Base-by-base conservation (phyloP, 2,113 vertebrate species). In the Phrynocephalus versicolor region DNA sequence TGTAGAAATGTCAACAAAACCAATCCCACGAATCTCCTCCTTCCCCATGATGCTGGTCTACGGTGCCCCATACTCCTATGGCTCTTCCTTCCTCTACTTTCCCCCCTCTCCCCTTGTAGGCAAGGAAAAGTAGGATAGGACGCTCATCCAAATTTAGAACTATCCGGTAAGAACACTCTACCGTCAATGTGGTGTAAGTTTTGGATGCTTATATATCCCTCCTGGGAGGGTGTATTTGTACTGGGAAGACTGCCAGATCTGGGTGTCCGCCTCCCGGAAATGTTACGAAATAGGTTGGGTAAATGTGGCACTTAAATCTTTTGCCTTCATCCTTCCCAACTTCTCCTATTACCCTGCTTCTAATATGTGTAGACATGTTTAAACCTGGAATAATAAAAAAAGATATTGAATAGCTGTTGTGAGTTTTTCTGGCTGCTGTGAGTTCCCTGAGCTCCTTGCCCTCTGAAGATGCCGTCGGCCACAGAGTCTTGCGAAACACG, bases 241-340 rank as follows among this genome's bases (percentile, higher is more conserved):
- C 39, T 65, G 62, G 84, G 84, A 81, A 80, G 73, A 60, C n/a
- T 55, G 84, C 84, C 78, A 86, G 4, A 57, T 74, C 19, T 81
- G 70, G 69, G 83, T 41, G 67, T 79, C 65, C 39, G 12, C 51
- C 65, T 58, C 13, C 51, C 60, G 33, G 39, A 70, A 81, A 74
- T 74, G 84, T 86, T 86, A 73, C 57, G 39, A 86, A 86, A 86
- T 78, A 51, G 64, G 77, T 73, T 86, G 84, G 33, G 77, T 74
- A 81, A 73, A 86, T 65, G 5, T 51, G 23, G 12, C 19, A 7
- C n/a, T 65, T 74, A 58, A n/a, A 41, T 23, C 15, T 74, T 30
- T 30, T 74, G 23, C 39, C 41, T 86, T n/a, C 69, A 73, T 73
- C 57, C 77, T 64, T 86, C 71, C 41, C 35, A 73, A 6, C 14